phyloP scores from a whole-genome alignment of 2,888 invertebrate species.

The Corythucha ciliata region DNA sequence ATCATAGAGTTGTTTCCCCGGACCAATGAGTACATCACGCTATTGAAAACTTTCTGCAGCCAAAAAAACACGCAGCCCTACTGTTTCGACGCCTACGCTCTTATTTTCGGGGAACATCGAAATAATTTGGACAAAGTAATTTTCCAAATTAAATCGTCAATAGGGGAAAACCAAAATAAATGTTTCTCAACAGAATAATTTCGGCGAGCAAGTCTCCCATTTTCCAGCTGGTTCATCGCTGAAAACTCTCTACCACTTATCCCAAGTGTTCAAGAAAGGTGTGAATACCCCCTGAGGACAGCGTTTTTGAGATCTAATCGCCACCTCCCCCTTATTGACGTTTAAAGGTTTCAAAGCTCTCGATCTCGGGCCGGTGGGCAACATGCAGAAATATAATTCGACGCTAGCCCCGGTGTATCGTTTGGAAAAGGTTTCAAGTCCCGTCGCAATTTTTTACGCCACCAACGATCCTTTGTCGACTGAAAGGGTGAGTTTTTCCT shows the following conservation, averaged over 20 bases:
- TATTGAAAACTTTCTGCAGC: no score
- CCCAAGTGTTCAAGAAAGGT: neutral
- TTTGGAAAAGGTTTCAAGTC: neutral
- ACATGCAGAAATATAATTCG: neutral
- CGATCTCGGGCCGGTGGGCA: neutral
- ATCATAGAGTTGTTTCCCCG: no score
- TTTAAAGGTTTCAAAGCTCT: neutral
- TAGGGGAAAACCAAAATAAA: neutral
- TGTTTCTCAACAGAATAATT: neutral
- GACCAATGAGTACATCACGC: no score
- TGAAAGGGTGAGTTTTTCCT: no score
- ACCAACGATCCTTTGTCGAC: neutral
- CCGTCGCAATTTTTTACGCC: neutral
- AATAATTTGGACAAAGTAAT: neutral
- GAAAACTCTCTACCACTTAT: neutral
- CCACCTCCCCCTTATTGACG: no score
- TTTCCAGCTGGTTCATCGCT: neutral
- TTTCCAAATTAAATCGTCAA: constrained; percentile 3
- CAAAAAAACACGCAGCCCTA: no score
- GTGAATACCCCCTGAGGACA: neutral
- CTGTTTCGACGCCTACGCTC: neutral
- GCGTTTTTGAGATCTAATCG: no score
- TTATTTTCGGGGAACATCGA: neutral
- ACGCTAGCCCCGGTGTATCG: neutral
- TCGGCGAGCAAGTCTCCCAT: neutral